Evolutionary conservation across 2,888 invertebrate species (phyloP).

Genomic region (Drosophila limbata): DNA sequence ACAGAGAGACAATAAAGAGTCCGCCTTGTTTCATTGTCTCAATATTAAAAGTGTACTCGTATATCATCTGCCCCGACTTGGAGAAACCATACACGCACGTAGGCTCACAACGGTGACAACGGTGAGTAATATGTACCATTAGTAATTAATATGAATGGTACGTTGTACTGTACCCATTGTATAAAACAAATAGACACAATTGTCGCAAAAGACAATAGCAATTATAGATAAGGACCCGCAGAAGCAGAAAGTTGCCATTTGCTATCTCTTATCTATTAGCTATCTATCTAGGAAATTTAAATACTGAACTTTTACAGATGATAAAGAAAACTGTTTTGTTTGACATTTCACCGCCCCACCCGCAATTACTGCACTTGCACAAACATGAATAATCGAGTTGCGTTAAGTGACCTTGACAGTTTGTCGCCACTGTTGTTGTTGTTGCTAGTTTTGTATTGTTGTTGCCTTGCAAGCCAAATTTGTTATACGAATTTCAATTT

Average conservation of each 20-base stretch:
- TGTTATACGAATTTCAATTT: constrained; percentile 41
- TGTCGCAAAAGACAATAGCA: constrained; percentile 7
- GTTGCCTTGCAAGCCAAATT: constrained; percentile 57
- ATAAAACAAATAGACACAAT: constrained; percentile 42
- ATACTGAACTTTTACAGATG: neutral
- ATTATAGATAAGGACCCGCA: constrained; percentile 39
- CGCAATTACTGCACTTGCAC: constrained; percentile 3
- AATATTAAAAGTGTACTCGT: neutral
- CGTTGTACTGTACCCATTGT: constrained; percentile 21
- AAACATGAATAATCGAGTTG: constrained; percentile 6
- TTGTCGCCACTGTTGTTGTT: constrained; percentile 19
- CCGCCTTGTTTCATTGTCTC: constrained; percentile 53
- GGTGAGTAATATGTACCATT: constrained; percentile 66
- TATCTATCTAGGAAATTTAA: constrained; percentile 27
- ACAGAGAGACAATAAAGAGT: constrained; percentile 62
- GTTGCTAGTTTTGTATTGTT: neutral
- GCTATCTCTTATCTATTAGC: constrained; percentile 29
- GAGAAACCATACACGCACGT: constrained; percentile 16
- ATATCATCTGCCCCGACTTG: neutral
- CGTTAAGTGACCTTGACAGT: constrained; percentile 64
- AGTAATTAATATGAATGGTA: constrained; percentile 50
- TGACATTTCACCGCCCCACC: neutral
- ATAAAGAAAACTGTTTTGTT: neutral
- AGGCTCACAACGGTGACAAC: constrained; percentile 10
- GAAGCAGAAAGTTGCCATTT: constrained; percentile 21